Evolutionary conservation across 2,797 vertebrate genomes (phyloP), one percentile per base, ranked within the genome.

Genomic region (Harpagifer antarcticus): DNA sequence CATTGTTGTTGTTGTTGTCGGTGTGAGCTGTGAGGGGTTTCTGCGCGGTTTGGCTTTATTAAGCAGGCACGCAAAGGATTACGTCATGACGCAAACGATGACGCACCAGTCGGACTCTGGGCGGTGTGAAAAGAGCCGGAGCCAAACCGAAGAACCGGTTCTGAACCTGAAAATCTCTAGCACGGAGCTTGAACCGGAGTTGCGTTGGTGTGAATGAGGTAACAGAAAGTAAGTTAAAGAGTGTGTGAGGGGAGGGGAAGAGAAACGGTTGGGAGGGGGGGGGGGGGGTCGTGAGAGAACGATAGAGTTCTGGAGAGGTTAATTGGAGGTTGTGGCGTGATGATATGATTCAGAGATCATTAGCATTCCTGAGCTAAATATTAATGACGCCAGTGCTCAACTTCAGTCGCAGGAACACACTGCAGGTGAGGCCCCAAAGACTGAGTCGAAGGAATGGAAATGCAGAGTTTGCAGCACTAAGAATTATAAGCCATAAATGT

Each of bases 331-430:
- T 93, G 89, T 86, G 79, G 86, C 67, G 17, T 88, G 83, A 90
- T 92, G 88, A 89, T 92, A 92, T 78, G 88, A 93, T 88, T 92
- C 91, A 92, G 75, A 83, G 89, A 90, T 91, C 91, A 90, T 93
- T 93, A 93, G 91, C 90, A 93, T 92, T 90, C 82, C 82, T 64
- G 17, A 84, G 86, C 89, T 93, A 93, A 93, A 93, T 92, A 93
- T 93, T 93, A 93, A 93, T 93, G 92, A 91, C 62, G 77, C 76
- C 82, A 55, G 89, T 15, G 81, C 87, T 85, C 72, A 42, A 58
- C 88, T 86, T 82, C 80, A 86, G 82, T 85, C 33, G 68, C 77
- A 80, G 78, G 74, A 88, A 89, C 76, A 61, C 69, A 47, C 55
- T 85, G 85, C 85, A 90, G 88, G 87, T 88, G 86, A 86, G 73